A percentile compares a stretch with the other conserved stretches of the same genome.
These are phyloP conservation scores for Pipistrellus kuhlii DNA, from an alignment of 2,797 vertebrate species.

Conservation along the genomic window DNA sequence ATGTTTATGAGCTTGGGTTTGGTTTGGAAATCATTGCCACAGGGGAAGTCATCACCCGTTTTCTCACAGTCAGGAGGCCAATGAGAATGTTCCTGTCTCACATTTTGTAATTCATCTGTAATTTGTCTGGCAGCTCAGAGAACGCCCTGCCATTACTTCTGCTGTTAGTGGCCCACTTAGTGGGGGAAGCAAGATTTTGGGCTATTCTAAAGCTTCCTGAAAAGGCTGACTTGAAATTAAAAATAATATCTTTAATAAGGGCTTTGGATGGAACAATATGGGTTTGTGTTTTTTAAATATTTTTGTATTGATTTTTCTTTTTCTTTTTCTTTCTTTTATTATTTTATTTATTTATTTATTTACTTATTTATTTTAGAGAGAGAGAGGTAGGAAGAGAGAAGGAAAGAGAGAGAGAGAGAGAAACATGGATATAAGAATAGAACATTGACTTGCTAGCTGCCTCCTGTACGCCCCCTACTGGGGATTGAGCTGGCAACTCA, in stretches of 20 bases:
- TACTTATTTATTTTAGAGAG: not conserved
- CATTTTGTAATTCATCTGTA: not conserved
- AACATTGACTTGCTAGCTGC: not conserved
- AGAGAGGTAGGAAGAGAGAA: not conserved
- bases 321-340: not conserved
- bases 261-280: not conserved
- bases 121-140: not conserved
- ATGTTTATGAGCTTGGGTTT: constrained; percentile 36
- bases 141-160: not conserved
- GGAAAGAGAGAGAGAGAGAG: not conserved
- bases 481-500: not conserved
- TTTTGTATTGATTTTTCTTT: not conserved
- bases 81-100: not conserved
- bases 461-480: not conserved
- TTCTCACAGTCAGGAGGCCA: not conserved
- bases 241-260: not conserved
- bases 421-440: not conserved
- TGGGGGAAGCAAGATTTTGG: not conserved
- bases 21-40: constrained; percentile 34
- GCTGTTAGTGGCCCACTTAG: not conserved
- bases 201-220: not conserved
- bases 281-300: not conserved
- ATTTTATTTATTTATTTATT: no score
- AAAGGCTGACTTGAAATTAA: constrained; percentile 36
- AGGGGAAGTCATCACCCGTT: not conserved